phyloP scores from a whole-genome alignment of 2,888 invertebrate species.

The Lymantria monacha region DNA sequence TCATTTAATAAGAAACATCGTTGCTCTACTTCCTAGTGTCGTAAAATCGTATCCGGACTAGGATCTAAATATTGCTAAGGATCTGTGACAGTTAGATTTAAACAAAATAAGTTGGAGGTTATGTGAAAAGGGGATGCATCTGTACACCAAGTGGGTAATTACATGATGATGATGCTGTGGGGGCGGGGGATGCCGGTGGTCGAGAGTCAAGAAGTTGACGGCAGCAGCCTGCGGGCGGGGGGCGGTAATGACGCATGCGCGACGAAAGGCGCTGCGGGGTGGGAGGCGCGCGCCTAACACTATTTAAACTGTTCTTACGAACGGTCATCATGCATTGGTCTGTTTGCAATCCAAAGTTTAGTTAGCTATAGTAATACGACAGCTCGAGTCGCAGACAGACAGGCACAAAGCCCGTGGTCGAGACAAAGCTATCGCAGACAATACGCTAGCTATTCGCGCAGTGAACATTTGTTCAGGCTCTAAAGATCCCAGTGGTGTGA shows the following conservation, averaged over 20 bases:
- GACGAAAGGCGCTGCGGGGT: conserved; percentile 79
- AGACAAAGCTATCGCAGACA: conserved; percentile 79
- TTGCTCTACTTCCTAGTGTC: conserved; percentile 12
- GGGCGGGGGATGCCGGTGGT: conserved; percentile 25
- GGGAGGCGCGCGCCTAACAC: conserved; percentile 79
- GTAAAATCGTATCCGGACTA: conserved; percentile 20
- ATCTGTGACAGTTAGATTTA: too few relatives aligned
- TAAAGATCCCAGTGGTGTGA: conserved; percentile 75
- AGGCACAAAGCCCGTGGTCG: conserved; percentile 84
- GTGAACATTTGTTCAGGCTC: conserved; percentile 79
- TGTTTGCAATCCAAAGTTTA: conserved; percentile 86
- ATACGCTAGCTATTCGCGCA: conserved; percentile 78
- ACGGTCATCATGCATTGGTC: conserved; percentile 86
- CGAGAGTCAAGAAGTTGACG: conserved; percentile 21
- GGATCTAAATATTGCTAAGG: conserved; percentile 2
- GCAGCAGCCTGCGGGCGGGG: conserved; percentile 54
- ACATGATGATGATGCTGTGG: conserved; percentile 19
- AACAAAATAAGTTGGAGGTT: too few relatives aligned
- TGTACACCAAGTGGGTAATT: background rate
- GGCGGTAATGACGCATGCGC: conserved; percentile 83
- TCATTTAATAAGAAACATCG: conserved; percentile 1
- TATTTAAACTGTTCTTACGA: conserved; percentile 86
- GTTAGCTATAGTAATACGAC: conserved; percentile 82
- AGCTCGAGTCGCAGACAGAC: conserved; percentile 81
- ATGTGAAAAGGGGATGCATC: too few relatives aligned